phyloP scores from a whole-genome alignment of 2,888 invertebrate genomes.

The Hedychridium roseum region DNA sequence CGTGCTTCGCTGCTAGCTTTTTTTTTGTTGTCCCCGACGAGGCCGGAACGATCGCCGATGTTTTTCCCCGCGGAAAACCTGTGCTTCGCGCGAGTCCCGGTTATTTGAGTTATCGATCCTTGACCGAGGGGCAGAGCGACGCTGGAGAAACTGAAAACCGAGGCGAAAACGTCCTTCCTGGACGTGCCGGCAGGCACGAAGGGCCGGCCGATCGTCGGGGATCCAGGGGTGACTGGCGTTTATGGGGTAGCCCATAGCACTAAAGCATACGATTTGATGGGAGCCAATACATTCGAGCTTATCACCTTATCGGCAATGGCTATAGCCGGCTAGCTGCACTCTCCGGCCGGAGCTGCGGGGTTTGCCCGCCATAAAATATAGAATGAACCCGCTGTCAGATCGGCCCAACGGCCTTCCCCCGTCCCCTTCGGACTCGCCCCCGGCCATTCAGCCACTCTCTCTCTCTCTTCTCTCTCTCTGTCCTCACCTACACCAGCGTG shows the following conservation, averaged over 20 bases:
- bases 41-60: too few relatives aligned
- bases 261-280: slow-evolving; percentile 62
- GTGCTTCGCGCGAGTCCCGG: too few relatives aligned
- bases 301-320: slow-evolving; percentile 62
- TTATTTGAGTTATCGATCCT: too few relatives aligned
- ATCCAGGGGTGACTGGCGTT: slow-evolving; percentile 50
- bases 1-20: too few relatives aligned
- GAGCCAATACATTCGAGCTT: slow-evolving; percentile 63
- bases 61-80: too few relatives aligned
- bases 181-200: slow-evolving; percentile 9
- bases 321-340: slow-evolving; percentile 46
- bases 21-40: too few relatives aligned
- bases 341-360: slow-evolving; percentile 36
- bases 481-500: slow-evolving; percentile 11
- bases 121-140: slow-evolving; percentile 7
- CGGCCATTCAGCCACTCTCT: slow-evolving; percentile 6
- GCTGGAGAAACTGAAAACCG: background rate
- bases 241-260: slow-evolving; percentile 55
- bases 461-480: slow-evolving; percentile 10
- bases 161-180: slow-evolving; percentile 19
- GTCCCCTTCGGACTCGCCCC: slow-evolving; percentile 10
- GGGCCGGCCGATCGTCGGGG: too few relatives aligned
- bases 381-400: slow-evolving; percentile 51
- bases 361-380: slow-evolving; percentile 57
- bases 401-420: slow-evolving; percentile 14